A percentile compares a stretch with the other conserved stretches of the same genome.
phyloP scores from a whole-genome alignment of 2,797 vertebrate genomes.

The Chloroceryle inda region DNA sequence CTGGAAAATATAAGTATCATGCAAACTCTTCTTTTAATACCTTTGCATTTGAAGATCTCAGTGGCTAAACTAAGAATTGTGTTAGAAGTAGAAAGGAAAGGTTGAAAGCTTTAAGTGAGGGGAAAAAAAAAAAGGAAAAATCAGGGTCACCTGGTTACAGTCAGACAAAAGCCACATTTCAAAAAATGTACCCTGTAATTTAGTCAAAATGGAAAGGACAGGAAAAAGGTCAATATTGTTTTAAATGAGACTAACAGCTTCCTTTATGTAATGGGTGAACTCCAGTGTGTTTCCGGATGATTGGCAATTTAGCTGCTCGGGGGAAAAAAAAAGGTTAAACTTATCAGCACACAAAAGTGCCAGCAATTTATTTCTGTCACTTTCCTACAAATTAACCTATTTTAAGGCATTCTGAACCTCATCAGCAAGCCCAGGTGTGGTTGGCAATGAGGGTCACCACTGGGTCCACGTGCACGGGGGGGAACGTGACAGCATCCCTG shows the following conservation, averaged over 20 bases:
- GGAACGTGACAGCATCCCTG: neutral
- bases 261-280: constrained; percentile 62
- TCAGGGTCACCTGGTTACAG: constrained; percentile 35
- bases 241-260: constrained; percentile 68
- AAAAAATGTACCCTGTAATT: constrained; percentile 52
- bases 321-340: constrained; percentile 43
- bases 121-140: neutral
- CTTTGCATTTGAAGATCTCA: neutral
- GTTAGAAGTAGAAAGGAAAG: constrained; percentile 28
- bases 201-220: constrained; percentile 59
- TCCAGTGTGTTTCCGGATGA: constrained; percentile 53
- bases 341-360: constrained; percentile 54
- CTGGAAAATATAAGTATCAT: neutral
- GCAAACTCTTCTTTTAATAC: neutral
- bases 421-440: constrained; percentile 40
- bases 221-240: constrained; percentile 69
- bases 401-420: constrained; percentile 46
- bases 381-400: constrained; percentile 67
- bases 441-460: constrained; percentile 18
- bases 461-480: neutral
- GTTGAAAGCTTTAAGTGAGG: neutral
- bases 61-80: neutral
- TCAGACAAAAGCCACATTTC: constrained; percentile 36
- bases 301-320: constrained; percentile 57
- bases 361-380: constrained; percentile 49